Evolutionary conservation across 1,140 invertebrate species (phyloP), one percentile per base, ranked within the genome.

Genomic region (Chlorops oryzae): DNA sequence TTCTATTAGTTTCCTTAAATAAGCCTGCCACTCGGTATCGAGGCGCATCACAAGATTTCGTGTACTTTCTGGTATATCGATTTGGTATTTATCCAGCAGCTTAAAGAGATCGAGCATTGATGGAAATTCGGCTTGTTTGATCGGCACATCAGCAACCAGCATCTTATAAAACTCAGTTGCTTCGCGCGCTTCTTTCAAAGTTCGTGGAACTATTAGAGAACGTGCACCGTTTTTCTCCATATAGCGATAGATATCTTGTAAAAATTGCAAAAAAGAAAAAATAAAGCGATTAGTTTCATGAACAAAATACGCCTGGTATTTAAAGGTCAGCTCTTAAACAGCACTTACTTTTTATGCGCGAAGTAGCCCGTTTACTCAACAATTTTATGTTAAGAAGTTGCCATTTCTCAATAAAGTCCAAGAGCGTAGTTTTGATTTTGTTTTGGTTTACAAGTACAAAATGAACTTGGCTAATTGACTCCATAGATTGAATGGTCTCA

Each of bases 331-430:
- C n/a, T n/a, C n/a, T n/a, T n/a, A n/a, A n/a, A 18, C 7, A 50
- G 1, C 5, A 55, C 49, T 52, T 56, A 63, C 61, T 54, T 55
- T 56, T 46, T n/a, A 65, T 56, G 38, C 51, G 27, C 6, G 54
- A 52, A 12, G 58, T 78, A 1, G 86, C 84, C 32, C 87, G 80
- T 55, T 81, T 78, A 43, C 78, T 76, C 10, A 93, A 62, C 15
- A 87, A 67, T 48, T 78, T 73, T 2, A 81, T 83, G 45, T 92
- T 77, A 54, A 85, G 82, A 12, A 81, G 74, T 73, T 92, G 87
- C 91, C 90, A 93, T 51, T 83, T 75, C 10, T 81, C 73, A 59
- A 90, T 92, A 67, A 91, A 86, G 17, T 81, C 78, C 47, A 88
- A 79, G 28, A 93, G 84, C 3, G 83, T 76, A 51, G 80, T 81